phyloP scores from a whole-genome alignment of 2,888 invertebrate species.

The Laspeyria flexula region DNA sequence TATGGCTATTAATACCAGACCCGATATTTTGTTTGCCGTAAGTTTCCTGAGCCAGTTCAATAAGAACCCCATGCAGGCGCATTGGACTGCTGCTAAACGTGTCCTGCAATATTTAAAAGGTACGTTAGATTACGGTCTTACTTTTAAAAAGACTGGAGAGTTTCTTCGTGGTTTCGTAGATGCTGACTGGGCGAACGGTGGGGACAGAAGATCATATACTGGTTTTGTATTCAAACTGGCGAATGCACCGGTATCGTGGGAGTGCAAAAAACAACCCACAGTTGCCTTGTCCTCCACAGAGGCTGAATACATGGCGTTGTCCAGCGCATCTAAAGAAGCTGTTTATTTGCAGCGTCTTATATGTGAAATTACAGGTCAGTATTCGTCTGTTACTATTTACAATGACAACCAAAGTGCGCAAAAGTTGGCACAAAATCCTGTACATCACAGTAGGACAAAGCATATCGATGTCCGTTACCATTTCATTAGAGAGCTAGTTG shows the following conservation, averaged over 20 bases:
- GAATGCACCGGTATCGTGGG: neutral
- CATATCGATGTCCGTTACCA: conserved; percentile 1
- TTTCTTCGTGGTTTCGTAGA: conserved; percentile 4
- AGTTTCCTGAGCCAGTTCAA: too few relatives aligned
- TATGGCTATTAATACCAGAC: conserved; percentile 12
- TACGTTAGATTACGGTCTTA: conserved; percentile 14
- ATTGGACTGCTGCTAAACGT: conserved; percentile 13
- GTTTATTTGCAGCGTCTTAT: neutral
- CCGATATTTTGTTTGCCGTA: conserved; percentile 8
- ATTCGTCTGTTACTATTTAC: neutral
- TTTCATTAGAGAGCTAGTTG: neutral
- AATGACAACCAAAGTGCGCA: neutral
- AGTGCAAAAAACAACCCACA: neutral
- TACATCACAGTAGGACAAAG: neutral
- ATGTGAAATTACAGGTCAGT: neutral
- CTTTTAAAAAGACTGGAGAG: too few relatives aligned
- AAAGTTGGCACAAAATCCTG: neutral
- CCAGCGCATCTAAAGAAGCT: neutral
- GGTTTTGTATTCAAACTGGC: neutral
- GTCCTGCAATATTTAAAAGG: conserved; percentile 27
- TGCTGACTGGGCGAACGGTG: conserved; percentile 1
- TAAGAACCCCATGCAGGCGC: conserved; percentile 2
- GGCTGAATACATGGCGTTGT: conserved; percentile 1
- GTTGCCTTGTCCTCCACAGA: neutral
- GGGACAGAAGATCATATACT: neutral